Percentiles rank a stretch among this genome's conserved stretches.
Evolutionary conservation across 2,888 invertebrate species (phyloP).

Genomic region (Thymelicus sylvestris): DNA sequence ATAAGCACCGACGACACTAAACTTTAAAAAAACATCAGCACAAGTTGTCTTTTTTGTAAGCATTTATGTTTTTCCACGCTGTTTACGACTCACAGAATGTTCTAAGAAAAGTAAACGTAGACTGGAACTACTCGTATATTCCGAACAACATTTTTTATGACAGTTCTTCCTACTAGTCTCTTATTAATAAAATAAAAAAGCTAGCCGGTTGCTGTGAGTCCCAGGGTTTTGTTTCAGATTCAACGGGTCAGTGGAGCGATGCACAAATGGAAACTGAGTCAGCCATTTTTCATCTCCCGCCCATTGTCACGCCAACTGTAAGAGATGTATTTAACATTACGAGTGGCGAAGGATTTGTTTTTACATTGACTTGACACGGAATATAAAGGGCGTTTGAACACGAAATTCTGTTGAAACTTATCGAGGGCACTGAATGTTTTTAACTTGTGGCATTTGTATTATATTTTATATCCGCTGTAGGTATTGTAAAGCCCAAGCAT

Average conservation of each 20-base stretch:
- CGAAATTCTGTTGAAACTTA: neutral
- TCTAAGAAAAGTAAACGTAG: too few relatives aligned
- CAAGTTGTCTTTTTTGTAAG: too few relatives aligned
- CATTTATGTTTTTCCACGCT: too few relatives aligned
- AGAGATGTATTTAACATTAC: conserved; percentile 25
- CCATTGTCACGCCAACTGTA: conserved; percentile 32
- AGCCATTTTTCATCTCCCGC: conserved; percentile 28
- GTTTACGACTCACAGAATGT: too few relatives aligned
- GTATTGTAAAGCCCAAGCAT: too few relatives aligned
- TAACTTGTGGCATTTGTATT: too few relatives aligned
- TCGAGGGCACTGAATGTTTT: too few relatives aligned
- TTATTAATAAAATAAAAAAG: conserved; percentile 23
- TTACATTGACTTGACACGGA: conserved; percentile 9
- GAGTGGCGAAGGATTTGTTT: conserved; percentile 20
- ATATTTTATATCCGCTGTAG: too few relatives aligned
- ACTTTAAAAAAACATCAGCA: too few relatives aligned
- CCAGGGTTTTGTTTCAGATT: conserved; percentile 28
- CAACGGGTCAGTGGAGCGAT: conserved; percentile 36
- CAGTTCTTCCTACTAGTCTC: neutral
- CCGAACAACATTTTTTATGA: neutral
- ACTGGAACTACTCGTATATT: too few relatives aligned
- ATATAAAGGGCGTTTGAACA: conserved; percentile 16
- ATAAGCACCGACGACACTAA: too few relatives aligned
- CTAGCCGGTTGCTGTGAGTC: conserved; percentile 12
- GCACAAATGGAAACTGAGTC: conserved; percentile 33